Evolutionary conservation across 2,797 vertebrate genomes (phyloP), one percentile per base, ranked within the genome.

Genomic region (Leptatherina wallacei): DNA sequence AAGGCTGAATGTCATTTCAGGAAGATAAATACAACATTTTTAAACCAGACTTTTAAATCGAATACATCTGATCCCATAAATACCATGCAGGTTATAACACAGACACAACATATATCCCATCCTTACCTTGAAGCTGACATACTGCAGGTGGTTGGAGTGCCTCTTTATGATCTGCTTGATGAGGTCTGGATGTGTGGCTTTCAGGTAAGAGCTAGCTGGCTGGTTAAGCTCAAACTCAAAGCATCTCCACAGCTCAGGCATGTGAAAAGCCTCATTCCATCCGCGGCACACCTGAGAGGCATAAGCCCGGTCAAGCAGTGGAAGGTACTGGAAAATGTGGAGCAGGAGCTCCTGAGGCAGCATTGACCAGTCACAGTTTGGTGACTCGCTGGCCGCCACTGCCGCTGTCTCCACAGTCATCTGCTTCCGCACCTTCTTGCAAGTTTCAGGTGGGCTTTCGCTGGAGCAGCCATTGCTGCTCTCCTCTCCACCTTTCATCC

Each of bases 181-280:
- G 29, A 99, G 94, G 66, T 98, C 98, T 1, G 98, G 98, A 85
- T 99, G 98, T 0, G 98, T 99, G 73, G 98, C 97, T 86, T 97
- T 98, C 85, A 99, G 88, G 82, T 98, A 99, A 4, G 98, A 99
- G 9, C 97, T 99, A 36, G 97, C 96, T 4, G 97, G 97, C 63
- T 99, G 98, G 87, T 97, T 97, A 38, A 99, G 94, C 90, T 99
- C 98, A 89, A 99, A 99, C 86, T 99, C 98, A 73, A 99, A 99
- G 90, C 96, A 97, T 36, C 97, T 93, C 98, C 98, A 99, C 58
- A 99, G 94, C 88, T 99, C 98, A 0, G 98, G 98, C 97, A 99
- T 98, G 64, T 99, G 98, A 88, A 99, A 99, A 33, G 96, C 97
- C 54, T 98, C 94, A 84, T 99, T 99, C 98, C 98, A 99, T 62